Evolutionary conservation across 2,888 invertebrate species (phyloP).

Genomic region (Clepsis dumicolana): DNA sequence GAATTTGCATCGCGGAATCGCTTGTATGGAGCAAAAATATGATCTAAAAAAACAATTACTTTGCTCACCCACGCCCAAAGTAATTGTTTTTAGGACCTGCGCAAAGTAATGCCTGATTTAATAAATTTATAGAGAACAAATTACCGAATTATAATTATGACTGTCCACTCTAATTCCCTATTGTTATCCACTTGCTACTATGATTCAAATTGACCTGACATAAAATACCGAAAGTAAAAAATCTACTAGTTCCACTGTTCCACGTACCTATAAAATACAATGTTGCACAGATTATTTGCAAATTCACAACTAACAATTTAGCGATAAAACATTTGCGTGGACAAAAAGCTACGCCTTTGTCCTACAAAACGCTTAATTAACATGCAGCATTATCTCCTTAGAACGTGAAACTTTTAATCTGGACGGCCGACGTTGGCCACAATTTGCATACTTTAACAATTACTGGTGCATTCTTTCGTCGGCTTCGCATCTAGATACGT

Average conservation of each 20-base stretch:
- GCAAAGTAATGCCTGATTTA: too few species aligned
- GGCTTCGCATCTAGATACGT: conserved; percentile 55
- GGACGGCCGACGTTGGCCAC: conserved; percentile 47
- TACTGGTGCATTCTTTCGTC: conserved; percentile 75
- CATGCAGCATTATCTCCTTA: conserved; percentile 61
- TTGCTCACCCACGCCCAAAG: too few species aligned
- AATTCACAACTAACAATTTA: neutral
- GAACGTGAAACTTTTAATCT: conserved; percentile 63
- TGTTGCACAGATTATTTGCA: neutral
- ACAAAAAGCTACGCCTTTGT: conserved; percentile 30
- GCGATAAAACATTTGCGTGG: neutral
- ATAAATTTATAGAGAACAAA: too few species aligned
- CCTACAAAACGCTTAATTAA: conserved; percentile 62
- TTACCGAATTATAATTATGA: too few species aligned
- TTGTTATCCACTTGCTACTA: too few species aligned
- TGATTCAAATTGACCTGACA: too few species aligned
- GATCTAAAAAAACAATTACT: too few species aligned
- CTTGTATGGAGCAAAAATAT: too few species aligned
- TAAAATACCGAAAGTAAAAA: neutral
- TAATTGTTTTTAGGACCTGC: too few species aligned
- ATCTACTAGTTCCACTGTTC: neutral
- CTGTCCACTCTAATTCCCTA: too few species aligned
- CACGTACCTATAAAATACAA: neutral
- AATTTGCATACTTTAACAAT: conserved; percentile 82
- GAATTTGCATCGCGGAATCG: too few species aligned